Evolutionary conservation across 2,113 vertebrate species (phyloP).

Genomic region (Mus spicilegus): DNA sequence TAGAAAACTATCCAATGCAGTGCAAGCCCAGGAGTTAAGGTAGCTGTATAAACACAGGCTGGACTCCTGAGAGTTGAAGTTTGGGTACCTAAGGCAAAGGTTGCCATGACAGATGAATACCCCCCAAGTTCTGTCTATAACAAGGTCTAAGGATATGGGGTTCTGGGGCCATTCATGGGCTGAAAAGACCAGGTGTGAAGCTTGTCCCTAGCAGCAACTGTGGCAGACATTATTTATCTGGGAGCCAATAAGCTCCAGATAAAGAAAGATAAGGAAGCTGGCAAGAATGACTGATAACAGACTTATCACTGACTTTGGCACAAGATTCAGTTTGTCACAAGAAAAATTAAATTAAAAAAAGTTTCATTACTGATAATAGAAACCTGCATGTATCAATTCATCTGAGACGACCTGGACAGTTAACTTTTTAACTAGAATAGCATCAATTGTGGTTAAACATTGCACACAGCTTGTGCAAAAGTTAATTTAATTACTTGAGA

Average conservation of each 20-base stretch:
- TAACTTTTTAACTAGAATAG: not conserved
- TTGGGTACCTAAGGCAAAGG: not conserved
- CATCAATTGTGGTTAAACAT: not conserved
- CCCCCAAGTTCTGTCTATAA: not conserved
- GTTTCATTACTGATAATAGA: not conserved
- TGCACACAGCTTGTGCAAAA: not conserved
- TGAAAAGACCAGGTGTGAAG: not conserved
- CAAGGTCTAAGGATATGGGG: not conserved
- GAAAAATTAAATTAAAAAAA: not conserved
- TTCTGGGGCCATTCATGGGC: not conserved
- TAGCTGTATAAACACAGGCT: not conserved
- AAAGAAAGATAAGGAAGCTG: not conserved
- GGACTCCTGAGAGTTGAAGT: not conserved
- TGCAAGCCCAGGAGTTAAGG: not conserved
- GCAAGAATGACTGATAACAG: slow-evolving; percentile 1
- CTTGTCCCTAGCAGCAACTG: not conserved
- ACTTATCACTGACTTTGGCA: not conserved
- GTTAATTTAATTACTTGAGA: not conserved
- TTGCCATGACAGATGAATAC: not conserved
- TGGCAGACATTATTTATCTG: not conserved
- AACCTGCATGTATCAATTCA: not conserved
- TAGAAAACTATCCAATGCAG: not conserved
- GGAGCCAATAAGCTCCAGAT: not conserved
- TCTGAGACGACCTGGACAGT: not conserved
- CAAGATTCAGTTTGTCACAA: not conserved